These are phyloP conservation scores for Pyrochroa serraticornis DNA, from an alignment of 2,888 invertebrate genomes.

Conservation along the genomic window DNA sequence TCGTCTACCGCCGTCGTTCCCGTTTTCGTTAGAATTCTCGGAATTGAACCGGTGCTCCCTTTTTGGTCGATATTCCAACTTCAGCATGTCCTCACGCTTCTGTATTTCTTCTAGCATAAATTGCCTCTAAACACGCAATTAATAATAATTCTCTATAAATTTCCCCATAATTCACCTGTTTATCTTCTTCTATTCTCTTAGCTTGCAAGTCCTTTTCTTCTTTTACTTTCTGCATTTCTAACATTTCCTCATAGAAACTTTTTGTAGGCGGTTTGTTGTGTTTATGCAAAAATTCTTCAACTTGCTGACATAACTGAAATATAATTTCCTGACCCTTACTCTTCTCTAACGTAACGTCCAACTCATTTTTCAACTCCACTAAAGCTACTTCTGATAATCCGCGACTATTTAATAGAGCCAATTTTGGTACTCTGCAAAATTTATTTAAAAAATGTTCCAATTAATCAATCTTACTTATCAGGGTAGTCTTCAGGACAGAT, in stretches of 20 bases:
- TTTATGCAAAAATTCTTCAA: conserved; percentile 78
- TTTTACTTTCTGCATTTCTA: conserved; percentile 71
- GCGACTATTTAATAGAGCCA: conserved; percentile 74
- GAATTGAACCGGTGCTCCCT: conserved; percentile 50
- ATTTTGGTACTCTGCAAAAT: conserved; percentile 65
- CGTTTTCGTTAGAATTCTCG: conserved; percentile 49
- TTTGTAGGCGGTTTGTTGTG: conserved; percentile 81
- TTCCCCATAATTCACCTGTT: conserved; percentile 59
- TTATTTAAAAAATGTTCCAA: background rate
- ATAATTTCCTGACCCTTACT: conserved; percentile 85
- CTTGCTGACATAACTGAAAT: conserved; percentile 78
- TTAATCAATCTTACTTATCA: conserved; percentile 67
- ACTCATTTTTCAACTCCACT: conserved; percentile 64
- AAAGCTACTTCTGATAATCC: conserved; percentile 78
- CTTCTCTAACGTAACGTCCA: conserved; percentile 64
- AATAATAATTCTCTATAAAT: background rate
- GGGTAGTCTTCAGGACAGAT: conserved; percentile 81
- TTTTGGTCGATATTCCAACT: conserved; percentile 67
- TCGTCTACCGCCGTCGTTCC: conserved; percentile 47
- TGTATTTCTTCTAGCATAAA: conserved; percentile 78
- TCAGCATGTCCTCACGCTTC: conserved; percentile 77
- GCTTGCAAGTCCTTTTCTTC: conserved; percentile 68
- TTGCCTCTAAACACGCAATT: conserved; percentile 61
- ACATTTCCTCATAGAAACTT: conserved; percentile 93
- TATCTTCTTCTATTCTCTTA: conserved; percentile 69